Base-by-base conservation (phyloP, 2,113 vertebrate species). In the Bubalus kerabau region DNA sequence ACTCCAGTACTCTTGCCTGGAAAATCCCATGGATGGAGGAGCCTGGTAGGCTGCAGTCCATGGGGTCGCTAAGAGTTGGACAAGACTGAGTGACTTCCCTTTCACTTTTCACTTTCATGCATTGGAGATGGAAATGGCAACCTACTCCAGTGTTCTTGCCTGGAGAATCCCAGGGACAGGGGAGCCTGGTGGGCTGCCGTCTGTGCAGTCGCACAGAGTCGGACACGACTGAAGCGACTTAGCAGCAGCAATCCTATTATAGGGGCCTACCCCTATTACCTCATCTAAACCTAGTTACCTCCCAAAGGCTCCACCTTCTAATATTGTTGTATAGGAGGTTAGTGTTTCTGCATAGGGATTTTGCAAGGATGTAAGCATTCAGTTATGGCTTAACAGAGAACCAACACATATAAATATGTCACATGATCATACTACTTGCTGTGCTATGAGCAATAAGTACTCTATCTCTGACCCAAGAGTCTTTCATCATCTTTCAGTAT, bases 391-490 rank as follows among this genome's bases (percentile, higher is more conserved):
- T 32, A 84, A 19, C 52, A 84, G 52, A 84, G 40, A 43, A 91
- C 6, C 60, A 89, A 48, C 16, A 64, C 24, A 91, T 48, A 74
- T 57, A 94, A 78, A 82, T 83, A 57, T 57, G 28, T 16, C 32
- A 57, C 23, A 74, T 88, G 9, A 24, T 88, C 9, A 59, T 32
- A 87, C 48, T 95, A 23, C 56, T 62, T 64, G 19, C 81, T 90
- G 54, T 94, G 60, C 21, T 48, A 1, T 76, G 71, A 87, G 21
- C 21, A 93, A 43, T 57, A 43, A 81, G 46, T 52, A 14, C 48
- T 95, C 46, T 86, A 10, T 86, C 40, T 94, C 67, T 90, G 87
- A 87, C 62, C 13, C 17, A 59, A 83, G 17, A 71, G 28, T 87
- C 62, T 81, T 54, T 91, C 30, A 19, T 80, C 17, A 30, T 92